Evolutionary conservation across 2,888 invertebrate species (phyloP).

Genomic region (Ophraella communa): DNA sequence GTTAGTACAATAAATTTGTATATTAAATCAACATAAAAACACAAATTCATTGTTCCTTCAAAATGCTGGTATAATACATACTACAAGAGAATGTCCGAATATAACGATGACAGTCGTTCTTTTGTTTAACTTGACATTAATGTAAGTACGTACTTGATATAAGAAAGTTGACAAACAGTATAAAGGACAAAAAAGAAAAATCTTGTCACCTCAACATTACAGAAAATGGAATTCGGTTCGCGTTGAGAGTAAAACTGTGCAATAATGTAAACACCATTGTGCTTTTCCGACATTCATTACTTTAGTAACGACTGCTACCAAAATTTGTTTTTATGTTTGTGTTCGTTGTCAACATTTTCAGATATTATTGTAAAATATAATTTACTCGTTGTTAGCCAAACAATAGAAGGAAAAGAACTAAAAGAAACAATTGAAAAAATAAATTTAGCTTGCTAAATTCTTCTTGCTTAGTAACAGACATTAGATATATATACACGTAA

Average conservation of each 20-base stretch:
- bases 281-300: constrained; percentile 1
- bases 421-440: no score
- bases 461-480: no score
- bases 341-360: neutral
- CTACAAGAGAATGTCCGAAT: neutral
- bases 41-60: no score
- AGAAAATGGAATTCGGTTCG: neutral
- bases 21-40: no score
- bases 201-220: neutral
- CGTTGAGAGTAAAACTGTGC: neutral
- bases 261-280: constrained; percentile 9
- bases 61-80: no score
- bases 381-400: no score
- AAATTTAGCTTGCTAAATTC: no score
- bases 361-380: neutral
- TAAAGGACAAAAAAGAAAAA: neutral
- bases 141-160: neutral
- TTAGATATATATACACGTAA: no score
- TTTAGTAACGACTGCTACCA: neutral
- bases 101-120: neutral
- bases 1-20: no score
- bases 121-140: neutral
- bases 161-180: neutral
- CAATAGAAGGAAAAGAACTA: no score
- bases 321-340: constrained; percentile 1